Base-by-base conservation (phyloP, 2,888 invertebrate genomes). In the Archips xylosteana region DNA sequence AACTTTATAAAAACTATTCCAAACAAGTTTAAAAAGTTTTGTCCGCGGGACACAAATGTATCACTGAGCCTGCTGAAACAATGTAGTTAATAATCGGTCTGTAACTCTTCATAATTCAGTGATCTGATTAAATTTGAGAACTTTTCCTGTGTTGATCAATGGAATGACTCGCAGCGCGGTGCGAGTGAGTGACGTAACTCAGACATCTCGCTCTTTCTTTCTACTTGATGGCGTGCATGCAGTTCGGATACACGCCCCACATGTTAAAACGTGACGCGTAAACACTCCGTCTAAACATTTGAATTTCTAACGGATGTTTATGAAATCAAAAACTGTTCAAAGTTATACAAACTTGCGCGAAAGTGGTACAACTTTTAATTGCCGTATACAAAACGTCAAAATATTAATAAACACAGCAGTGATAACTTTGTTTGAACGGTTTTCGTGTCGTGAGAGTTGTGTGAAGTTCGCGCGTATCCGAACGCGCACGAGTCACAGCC, bases 401-500 rank as follows among this genome's bases (percentile, higher is more conserved):
- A 54, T 15, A 36, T 63, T 36, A 12, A 45, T 45, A n/a, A 57
- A 47, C 57, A n/a, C 34, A 10, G 15, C 62, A 39, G 36, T 49
- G 3, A 23, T 39, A 10, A 36, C 36, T n/a, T 57, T 8, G 47
- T 62, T 68, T 63, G 57, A 57, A 57, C 8, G 47, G 15, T 15
- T 62, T 68, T 67, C 42, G 47, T 57, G 15, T 32, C 23, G 32
- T 42, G 49, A 64, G 49, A 60, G 47, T 49, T 70, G 70, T 74
- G 71, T 70, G 64, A 61, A 61, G 60, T 70, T 70, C 70, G 71
- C 75, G 76, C 72, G 78, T 86, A 86, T 87, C 86, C 84, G 87
- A 90, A 90, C 89, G 86, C 75, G 82, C 77, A 78, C 80, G 84
- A 86, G 87, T 89, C 89, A 86, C 88, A 89, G 84, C 87, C 85